phyloP scores from a whole-genome alignment of 92 coral and sea anemone species.

The Phenganax subtilis region DNA sequence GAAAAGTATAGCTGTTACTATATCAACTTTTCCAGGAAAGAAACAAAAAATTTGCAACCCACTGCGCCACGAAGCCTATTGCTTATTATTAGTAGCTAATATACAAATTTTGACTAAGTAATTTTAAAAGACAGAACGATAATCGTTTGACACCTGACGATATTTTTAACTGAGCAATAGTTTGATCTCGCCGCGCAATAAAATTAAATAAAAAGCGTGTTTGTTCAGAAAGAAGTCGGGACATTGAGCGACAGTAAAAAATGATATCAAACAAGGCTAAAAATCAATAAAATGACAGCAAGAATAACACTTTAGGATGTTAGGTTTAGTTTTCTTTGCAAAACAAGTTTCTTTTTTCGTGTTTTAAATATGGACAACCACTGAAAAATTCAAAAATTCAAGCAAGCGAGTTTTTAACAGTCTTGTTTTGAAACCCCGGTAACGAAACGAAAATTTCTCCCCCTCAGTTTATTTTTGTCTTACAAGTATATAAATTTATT shows the following conservation, averaged over 20 bases:
- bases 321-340: background rate
- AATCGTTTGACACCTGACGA: background rate
- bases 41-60: too few relatives aligned
- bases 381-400: background rate
- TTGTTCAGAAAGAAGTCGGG: conserved; percentile 31
- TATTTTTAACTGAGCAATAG: background rate
- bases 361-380: background rate
- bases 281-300: background rate
- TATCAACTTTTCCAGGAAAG: too few relatives aligned
- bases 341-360: background rate
- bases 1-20: too few relatives aligned
- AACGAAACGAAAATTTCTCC: background rate
- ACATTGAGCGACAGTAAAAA: background rate
- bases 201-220: conserved; percentile 14
- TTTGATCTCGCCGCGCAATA: conserved; percentile 23
- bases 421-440: conserved; percentile 14
- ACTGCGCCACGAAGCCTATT: too few relatives aligned
- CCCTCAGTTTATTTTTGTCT: background rate
- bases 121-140: background rate
- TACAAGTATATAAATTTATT: too few relatives aligned
- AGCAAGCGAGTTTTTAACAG: background rate
- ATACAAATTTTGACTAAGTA: background rate
- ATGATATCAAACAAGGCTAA: conserved; percentile 18
- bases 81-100: background rate
- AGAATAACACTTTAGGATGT: background rate